Conservation (phyloP, 2,888 invertebrate genomes). For the Hemithea aestivaria region DNA sequence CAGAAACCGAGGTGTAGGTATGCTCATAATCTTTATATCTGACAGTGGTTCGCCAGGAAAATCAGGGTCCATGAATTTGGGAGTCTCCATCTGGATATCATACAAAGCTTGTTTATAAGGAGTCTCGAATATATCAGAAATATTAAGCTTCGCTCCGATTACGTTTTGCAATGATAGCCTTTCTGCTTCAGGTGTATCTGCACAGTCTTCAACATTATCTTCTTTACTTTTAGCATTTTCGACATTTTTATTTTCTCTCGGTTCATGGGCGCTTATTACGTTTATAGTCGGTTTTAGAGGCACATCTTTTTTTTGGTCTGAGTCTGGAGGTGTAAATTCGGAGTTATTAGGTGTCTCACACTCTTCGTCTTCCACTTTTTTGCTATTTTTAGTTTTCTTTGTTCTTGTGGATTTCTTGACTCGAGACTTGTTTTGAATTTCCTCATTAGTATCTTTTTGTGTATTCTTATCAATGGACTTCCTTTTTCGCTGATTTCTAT, state of each 20-base stretch:
- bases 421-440: slow-evolving; percentile 18
- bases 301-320: slow-evolving; percentile 12
- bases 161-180: slow-evolving; percentile 60
- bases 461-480: slow-evolving; percentile 23
- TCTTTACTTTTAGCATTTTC: slow-evolving; percentile 40
- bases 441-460: slow-evolving; percentile 16
- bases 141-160: slow-evolving; percentile 65
- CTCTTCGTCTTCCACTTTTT: slow-evolving; percentile 32
- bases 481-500: slow-evolving; percentile 32
- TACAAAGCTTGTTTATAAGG: slow-evolving; percentile 76
- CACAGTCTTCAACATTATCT: slow-evolving; percentile 35
- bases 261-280: slow-evolving; percentile 36
- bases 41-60: slow-evolving; percentile 65
- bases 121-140: slow-evolving; percentile 76
- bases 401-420: slow-evolving; percentile 25
- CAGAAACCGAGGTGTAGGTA: slow-evolving; percentile 78
- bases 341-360: too few species aligned
- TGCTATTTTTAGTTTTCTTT: slow-evolving; percentile 35
- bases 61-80: slow-evolving; percentile 71
- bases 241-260: slow-evolving; percentile 24
- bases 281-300: slow-evolving; percentile 55
- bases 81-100: slow-evolving; percentile 76
- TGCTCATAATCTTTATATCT: slow-evolving; percentile 78
- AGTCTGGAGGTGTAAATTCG: neutral
- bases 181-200: slow-evolving; percentile 66